Evolutionary conservation across 2,113 vertebrate genomes (phyloP), one percentile per base, ranked within the genome.

Genomic region (Noctilio leporinus): DNA sequence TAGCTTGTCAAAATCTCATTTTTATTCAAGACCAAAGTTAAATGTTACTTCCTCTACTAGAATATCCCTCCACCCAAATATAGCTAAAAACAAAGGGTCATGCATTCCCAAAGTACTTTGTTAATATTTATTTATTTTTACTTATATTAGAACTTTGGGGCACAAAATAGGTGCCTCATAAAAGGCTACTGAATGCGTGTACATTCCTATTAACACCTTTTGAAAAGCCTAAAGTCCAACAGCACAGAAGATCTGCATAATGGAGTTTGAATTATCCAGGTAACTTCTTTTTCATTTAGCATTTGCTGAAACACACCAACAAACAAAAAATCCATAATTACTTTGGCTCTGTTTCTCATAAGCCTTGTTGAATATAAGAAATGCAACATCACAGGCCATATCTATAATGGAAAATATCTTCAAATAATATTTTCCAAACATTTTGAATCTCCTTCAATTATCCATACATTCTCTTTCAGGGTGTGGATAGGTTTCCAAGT

Each of bases 401-500:
- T 86, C 65, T 82, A 64, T 9, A 82, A 59, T 33, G 59, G 24
- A 57, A 77, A 85, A 2, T 40, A 86, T 92, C 65, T 93, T 84
- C 80, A 93, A 81, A 45, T 69, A 89, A 76, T 89, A 76, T 43
- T 77, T 93, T 92, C 51, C 49, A 69, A 93, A 82, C 11, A n/a
- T n/a, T 86, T 90, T 77, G 73, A 62, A 5, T 78, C 14, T 87
- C 33, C 93, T 96, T 70, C 88, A 40, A 80, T 95, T 87, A 91
- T 14, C 8, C 35, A 64, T 51, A 75, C 5, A 84, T 64, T 77
- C 67, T 53, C 73, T 83, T 96, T 89, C 38, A 33, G 91, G 82
- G n/a, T 62, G 28, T 49, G 28, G 35, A 83, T 8, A 73, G 20
- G n/a, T 64, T 95, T 94, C 55, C 72, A 69, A 62, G 28, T 82